Base-by-base conservation (phyloP, 2,113 vertebrate genomes). In the Oncorhynchus mykiss region DNA sequence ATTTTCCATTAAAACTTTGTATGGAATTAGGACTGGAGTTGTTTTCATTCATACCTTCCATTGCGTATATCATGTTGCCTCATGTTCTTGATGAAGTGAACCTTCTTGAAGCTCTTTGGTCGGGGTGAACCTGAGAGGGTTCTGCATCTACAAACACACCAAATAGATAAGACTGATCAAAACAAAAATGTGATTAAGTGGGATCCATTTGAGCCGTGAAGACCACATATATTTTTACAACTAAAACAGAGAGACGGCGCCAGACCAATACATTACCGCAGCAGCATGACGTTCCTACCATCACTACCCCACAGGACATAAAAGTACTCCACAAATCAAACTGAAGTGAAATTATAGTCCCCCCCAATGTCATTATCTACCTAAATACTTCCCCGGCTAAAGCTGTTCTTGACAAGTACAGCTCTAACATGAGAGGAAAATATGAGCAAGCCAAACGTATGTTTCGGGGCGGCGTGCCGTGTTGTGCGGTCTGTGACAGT, bases 101-200 rank as follows among this genome's bases (percentile, higher is more conserved):
- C 94, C 94, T 99, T 99, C 95, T 98, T 99, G 81, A 99, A 99
- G 93, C 95, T 98, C 96, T 97, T 99, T 96, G 97, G 97, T 95
- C 97, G 95, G 79, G 97, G 98, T 77, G 98, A 99, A 95, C 97
- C 97, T 78, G 97, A 99, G 87, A 99, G 94, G 88, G 98, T 99
- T 85, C 97, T 93, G 88, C 97, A 99, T 93, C 97, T 99, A 90
- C 18, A 54, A 89, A 92, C 92, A 89, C 90, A 88, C 93, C 91
- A 89, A 45, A 45, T 45, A 54, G 5, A 54, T 18, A 54, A 54
- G 49, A 54, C 16, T 18, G 3, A 54, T 54, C 16, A 4, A 18
- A 54, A 54, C 12, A 3, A 54, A 54, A 54, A 18, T 54, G 16
- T 5, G 51, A 18, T 54, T 54, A 18, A 54, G 1, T 54, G 51